These are phyloP conservation scores for Staurois parvus DNA, from an alignment of 2,797 vertebrate species.

Conservation along the genomic window DNA sequence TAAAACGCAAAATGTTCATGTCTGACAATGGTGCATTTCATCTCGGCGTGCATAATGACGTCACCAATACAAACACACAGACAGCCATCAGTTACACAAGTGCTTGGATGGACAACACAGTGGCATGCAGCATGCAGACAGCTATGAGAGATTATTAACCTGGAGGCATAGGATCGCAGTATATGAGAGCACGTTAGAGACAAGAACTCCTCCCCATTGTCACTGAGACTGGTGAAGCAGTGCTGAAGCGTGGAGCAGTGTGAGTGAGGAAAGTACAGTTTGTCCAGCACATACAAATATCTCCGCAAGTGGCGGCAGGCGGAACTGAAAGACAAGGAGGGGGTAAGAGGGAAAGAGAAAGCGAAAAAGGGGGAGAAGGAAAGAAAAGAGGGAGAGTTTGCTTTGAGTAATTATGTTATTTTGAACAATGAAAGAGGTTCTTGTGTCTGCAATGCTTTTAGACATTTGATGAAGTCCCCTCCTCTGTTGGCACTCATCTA, in stretches of 20 bases:
- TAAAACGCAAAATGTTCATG: too few relatives aligned
- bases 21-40: too few relatives aligned
- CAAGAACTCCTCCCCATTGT: slow-evolving; percentile 84
- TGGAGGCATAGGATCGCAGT: slow-evolving; percentile 86
- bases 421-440: slow-evolving; percentile 66
- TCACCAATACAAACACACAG: too few relatives aligned
- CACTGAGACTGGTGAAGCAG: slow-evolving; percentile 83
- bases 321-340: slow-evolving; percentile 85
- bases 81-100: too few relatives aligned
- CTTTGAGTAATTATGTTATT: slow-evolving; percentile 71
- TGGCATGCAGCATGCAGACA: slow-evolving; percentile 72
- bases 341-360: slow-evolving; percentile 72
- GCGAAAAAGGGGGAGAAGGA: slow-evolving; percentile 65
- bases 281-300: slow-evolving; percentile 86
- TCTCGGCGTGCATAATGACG: too few relatives aligned
- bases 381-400: slow-evolving; percentile 72
- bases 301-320: slow-evolving; percentile 86
- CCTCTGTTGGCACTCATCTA: too few relatives aligned
- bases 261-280: slow-evolving; percentile 81
- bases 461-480: not conserved
- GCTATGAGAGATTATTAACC: slow-evolving; percentile 84
- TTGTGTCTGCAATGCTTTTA: slow-evolving; percentile 63
- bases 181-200: slow-evolving; percentile 85
- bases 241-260: slow-evolving; percentile 81
- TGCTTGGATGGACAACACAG: slow-evolving; percentile 10